Percentiles rank a stretch among this genome's conserved stretches.
Evolutionary conservation across 2,888 invertebrate species (phyloP).

Genomic region (Sisyra nigra): DNA sequence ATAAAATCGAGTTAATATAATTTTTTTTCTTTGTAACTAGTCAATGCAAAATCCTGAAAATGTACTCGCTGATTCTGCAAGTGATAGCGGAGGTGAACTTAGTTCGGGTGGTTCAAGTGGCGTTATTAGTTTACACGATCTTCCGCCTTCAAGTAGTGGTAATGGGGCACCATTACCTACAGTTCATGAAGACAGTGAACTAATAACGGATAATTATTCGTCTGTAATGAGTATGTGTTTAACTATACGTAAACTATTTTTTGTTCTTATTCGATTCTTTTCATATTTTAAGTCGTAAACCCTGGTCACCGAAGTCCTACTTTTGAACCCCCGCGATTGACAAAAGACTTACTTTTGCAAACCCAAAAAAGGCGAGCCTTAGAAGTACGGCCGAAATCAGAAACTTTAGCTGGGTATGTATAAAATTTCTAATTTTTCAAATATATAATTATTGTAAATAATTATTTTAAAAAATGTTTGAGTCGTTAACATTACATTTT

Average conservation of each 20-base stretch:
- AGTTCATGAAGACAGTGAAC: conserved; percentile 72
- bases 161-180: conserved; percentile 46
- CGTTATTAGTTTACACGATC: conserved; percentile 23
- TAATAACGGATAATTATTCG: conserved; percentile 26
- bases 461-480: conserved; percentile 4
- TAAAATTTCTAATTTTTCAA: too few relatives aligned
- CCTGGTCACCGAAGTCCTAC: conserved; percentile 28
- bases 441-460: too few relatives aligned
- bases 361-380: conserved; percentile 53
- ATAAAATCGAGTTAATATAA: too few relatives aligned
- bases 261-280: neutral
- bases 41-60: conserved; percentile 21
- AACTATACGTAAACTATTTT: neutral
- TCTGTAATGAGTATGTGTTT: conserved; percentile 13
- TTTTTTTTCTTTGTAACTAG: conserved; percentile 13
- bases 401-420: conserved; percentile 48
- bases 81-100: conserved; percentile 17
- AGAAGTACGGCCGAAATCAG: conserved; percentile 46
- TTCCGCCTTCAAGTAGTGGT: conserved; percentile 22
- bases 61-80: conserved; percentile 7
- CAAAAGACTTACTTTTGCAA: conserved; percentile 62
- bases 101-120: conserved; percentile 22
- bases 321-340: conserved; percentile 40
- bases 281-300: neutral
- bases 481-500: conserved; percentile 10